These are phyloP conservation scores for Mellilla xanthometata DNA, from an alignment of 2,888 invertebrate genomes.

Conservation along the genomic window DNA sequence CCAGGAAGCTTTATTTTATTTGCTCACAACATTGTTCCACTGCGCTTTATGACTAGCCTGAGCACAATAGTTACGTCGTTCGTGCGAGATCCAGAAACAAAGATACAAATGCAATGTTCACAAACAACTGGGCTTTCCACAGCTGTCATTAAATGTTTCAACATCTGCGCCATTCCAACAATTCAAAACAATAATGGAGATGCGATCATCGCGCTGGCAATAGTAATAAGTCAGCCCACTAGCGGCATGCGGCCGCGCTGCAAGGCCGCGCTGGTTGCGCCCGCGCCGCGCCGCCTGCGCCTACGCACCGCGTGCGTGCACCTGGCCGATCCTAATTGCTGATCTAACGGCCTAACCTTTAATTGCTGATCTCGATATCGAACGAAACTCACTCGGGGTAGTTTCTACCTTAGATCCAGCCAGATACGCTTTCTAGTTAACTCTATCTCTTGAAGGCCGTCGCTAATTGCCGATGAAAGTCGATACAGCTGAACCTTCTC, in stretches of 20 bases:
- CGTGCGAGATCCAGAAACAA: background rate
- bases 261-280: slow-evolving; percentile 12
- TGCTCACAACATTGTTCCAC: too few species aligned
- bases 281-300: slow-evolving; percentile 26
- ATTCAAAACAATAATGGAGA: slow-evolving; percentile 25
- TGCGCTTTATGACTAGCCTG: too few species aligned
- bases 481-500: slow-evolving; percentile 10
- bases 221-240: slow-evolving; percentile 23
- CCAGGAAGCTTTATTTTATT: too few species aligned
- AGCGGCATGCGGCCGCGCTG: slow-evolving; percentile 5
- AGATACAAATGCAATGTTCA: slow-evolving; percentile 12
- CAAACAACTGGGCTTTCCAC: slow-evolving; percentile 19
- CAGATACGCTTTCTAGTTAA: slow-evolving; percentile 21
- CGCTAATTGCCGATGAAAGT: slow-evolving; percentile 25
- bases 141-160: slow-evolving; percentile 24
- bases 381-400: slow-evolving; percentile 20
- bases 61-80: background rate
- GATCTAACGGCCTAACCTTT: slow-evolving; percentile 57
- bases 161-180: slow-evolving; percentile 22
- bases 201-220: slow-evolving; percentile 22
- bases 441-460: slow-evolving; percentile 21
- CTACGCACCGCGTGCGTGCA: slow-evolving; percentile 39
- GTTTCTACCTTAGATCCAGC: slow-evolving; percentile 18
- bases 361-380: slow-evolving; percentile 51
- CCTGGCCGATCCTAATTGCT: slow-evolving; percentile 59